A percentile compares a stretch with the other conserved stretches of the same genome.
phyloP scores from a whole-genome alignment of 2,113 vertebrate species.

The Pomatorhinus ruficollis region DNA sequence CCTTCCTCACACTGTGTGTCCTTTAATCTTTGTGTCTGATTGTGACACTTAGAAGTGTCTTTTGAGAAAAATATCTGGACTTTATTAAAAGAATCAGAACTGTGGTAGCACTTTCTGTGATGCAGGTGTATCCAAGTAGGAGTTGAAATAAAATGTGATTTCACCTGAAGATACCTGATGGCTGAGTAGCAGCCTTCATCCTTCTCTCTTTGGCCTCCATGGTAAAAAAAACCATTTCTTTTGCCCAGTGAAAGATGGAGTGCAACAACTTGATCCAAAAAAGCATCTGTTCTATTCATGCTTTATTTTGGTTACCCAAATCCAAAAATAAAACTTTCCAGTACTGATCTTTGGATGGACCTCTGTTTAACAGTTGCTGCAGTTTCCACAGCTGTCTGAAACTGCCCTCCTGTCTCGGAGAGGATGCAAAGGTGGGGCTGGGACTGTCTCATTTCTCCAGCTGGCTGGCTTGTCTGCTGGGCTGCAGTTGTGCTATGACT shows the following conservation, averaged over 20 bases:
- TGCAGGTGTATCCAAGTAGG: not conserved
- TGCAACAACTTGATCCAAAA: not conserved
- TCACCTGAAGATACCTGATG: not conserved
- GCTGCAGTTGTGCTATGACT: not conserved
- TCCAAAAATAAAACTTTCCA: not conserved
- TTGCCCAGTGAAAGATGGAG: not conserved
- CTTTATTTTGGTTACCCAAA: not conserved
- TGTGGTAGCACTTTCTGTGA: not conserved
- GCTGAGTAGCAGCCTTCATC: not conserved
- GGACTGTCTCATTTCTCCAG: not conserved
- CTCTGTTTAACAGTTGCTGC: not conserved
- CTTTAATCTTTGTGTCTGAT: not conserved
- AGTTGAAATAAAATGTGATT: not conserved
- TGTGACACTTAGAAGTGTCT: not conserved
- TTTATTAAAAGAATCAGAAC: not conserved
- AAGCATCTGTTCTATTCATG: not conserved
- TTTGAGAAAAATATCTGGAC: not conserved
- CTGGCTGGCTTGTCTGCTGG: not conserved
- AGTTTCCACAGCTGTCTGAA: not conserved
- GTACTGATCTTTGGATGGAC: not conserved
- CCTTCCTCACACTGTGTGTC: not conserved
- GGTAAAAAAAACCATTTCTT: not conserved
- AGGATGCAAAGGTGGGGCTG: not conserved
- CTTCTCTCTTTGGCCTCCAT: not conserved
- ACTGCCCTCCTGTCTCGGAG: rapidly evolving